These are phyloP conservation scores for Drosophila murphyi DNA, from an alignment of 1,140 invertebrate species.

Conservation along the genomic window DNA sequence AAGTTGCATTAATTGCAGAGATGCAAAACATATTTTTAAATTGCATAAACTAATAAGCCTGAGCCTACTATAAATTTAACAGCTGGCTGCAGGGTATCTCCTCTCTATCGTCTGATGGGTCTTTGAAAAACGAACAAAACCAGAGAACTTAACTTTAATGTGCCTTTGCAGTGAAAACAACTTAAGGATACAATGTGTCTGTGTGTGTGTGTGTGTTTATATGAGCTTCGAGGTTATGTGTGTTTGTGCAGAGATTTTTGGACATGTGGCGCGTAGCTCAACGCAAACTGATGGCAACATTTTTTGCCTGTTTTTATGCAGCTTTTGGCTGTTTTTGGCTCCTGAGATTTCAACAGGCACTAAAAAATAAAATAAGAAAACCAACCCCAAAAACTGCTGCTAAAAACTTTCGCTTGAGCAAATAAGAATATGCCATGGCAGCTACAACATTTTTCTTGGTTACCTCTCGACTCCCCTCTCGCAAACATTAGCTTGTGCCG, in stretches of 20 bases:
- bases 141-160: slow-evolving; percentile 24
- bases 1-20: too few species aligned
- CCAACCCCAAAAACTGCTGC: slow-evolving; percentile 41
- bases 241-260: slow-evolving; percentile 68
- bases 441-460: slow-evolving; percentile 30
- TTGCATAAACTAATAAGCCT: too few species aligned
- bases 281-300: slow-evolving; percentile 49
- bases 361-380: slow-evolving; percentile 51
- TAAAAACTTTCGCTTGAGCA: slow-evolving; percentile 58
- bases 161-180: slow-evolving; percentile 32
- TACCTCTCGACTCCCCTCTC: too few species aligned
- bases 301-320: slow-evolving; percentile 43
- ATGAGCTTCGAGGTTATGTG: slow-evolving; percentile 15
- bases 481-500: slow-evolving; percentile 63
- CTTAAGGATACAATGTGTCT: slow-evolving; percentile 41
- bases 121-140: slow-evolving; percentile 1
- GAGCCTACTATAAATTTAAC: background rate
- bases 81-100: background rate
- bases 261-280: slow-evolving; percentile 55
- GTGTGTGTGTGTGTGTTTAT: slow-evolving; percentile 19
- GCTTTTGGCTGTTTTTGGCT: slow-evolving; percentile 21
- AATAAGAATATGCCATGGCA: slow-evolving; percentile 60
- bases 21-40: too few species aligned
- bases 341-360: slow-evolving; percentile 47
- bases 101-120: background rate